Evolutionary conservation across 2,888 invertebrate genomes (phyloP).

Genomic region (Eristalis intricaria): DNA sequence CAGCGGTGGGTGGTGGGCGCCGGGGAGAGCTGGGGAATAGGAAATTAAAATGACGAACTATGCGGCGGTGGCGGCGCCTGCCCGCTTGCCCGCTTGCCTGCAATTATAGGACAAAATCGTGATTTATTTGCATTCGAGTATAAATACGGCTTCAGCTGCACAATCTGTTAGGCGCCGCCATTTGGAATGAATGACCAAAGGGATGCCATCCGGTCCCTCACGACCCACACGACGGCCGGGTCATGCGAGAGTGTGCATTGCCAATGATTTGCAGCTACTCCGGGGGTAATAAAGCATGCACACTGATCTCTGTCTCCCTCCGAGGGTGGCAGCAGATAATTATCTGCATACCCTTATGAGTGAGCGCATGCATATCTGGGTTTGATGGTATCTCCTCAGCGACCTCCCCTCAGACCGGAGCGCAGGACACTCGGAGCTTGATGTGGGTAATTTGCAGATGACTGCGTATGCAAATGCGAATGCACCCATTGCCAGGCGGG

Average conservation of each 20-base stretch:
- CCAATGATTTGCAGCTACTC: constrained; percentile 44
- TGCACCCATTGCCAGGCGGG: neutral
- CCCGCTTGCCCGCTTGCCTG: constrained; percentile 17
- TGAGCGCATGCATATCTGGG: constrained; percentile 2
- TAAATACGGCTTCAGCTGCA: constrained; percentile 45
- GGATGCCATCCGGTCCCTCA: constrained; percentile 45
- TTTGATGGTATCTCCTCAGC: constrained; percentile 37
- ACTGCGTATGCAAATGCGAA: constrained; percentile 54
- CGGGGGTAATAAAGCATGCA: constrained; percentile 67
- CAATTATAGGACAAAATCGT: constrained; percentile 64
- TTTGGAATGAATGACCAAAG: constrained; percentile 56
- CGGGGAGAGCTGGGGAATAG: constrained; percentile 20
- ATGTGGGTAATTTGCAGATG: constrained; percentile 65
- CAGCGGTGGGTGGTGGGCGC: neutral
- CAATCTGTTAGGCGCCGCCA: constrained; percentile 56
- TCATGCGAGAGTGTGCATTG: constrained; percentile 47
- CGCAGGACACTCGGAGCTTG: constrained; percentile 14
- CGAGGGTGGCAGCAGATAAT: constrained; percentile 58
- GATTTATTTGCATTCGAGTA: constrained; percentile 64
- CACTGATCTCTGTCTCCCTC: constrained; percentile 43
- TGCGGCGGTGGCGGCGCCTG: neutral
- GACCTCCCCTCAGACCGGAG: neutral
- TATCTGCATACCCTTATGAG: constrained; percentile 61
- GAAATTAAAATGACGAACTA: constrained; percentile 66
- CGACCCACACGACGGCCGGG: constrained; percentile 7